Conservation (phyloP, 2,888 invertebrate genomes). For the Leptinotarsa haldemani region DNA sequence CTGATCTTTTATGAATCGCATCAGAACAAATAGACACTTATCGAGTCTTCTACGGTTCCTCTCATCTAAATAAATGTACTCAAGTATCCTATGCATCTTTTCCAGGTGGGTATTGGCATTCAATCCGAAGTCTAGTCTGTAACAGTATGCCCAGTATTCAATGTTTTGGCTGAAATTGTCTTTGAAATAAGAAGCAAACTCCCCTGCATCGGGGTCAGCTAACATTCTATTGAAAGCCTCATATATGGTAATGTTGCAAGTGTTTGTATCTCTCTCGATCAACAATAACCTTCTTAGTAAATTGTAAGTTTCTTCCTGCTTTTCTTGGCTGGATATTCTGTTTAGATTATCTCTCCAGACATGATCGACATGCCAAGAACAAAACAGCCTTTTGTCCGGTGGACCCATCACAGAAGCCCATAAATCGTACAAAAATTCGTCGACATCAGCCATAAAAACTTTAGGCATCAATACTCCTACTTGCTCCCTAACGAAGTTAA, state of each 20-base stretch:
- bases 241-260: slow-evolving; percentile 10
- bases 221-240: slow-evolving; percentile 17
- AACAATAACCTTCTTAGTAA: not conserved
- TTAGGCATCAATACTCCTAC: not conserved
- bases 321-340: slow-evolving; percentile 2
- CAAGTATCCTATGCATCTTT: slow-evolving; percentile 30
- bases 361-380: slow-evolving; percentile 28
- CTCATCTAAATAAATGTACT: slow-evolving; percentile 31
- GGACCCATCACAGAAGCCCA: slow-evolving; percentile 12
- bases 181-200: slow-evolving; percentile 30
- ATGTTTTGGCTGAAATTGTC: slow-evolving; percentile 10
- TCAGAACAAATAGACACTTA: slow-evolving; percentile 14
- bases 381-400: slow-evolving; percentile 17
- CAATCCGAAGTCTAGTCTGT: slow-evolving; percentile 20
- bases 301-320: not conserved
- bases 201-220: slow-evolving; percentile 19
- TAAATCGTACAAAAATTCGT: slow-evolving; percentile 21
- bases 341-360: slow-evolving; percentile 24
- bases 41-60: slow-evolving; percentile 27
- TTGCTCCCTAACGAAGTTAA: not conserved
- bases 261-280: slow-evolving; percentile 21
- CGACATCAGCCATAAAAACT: slow-evolving; percentile 30
- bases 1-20: slow-evolving; percentile 24
- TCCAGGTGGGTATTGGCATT: slow-evolving; percentile 32
- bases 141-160: slow-evolving; percentile 31